Evolutionary conservation across 2,888 invertebrate species (phyloP).

Genomic region (Sphaeridia pumilis): DNA sequence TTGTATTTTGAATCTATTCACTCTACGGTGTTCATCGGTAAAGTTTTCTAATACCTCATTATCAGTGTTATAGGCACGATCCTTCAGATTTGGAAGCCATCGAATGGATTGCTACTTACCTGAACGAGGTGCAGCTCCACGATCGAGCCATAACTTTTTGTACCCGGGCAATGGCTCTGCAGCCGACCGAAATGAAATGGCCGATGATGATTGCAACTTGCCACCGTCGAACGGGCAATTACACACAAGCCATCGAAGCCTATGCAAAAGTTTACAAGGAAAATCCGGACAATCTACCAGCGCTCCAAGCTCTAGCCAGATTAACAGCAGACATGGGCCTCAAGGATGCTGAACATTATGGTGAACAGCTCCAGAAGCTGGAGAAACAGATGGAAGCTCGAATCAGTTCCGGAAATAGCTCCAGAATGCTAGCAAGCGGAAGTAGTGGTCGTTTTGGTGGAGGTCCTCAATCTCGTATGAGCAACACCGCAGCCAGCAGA

Average conservation of each 20-base stretch:
- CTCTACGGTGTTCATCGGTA: neutral
- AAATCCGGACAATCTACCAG: conserved; percentile 91
- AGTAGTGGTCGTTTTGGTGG: conserved; percentile 19
- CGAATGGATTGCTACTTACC: conserved; percentile 80
- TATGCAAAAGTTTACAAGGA: conserved; percentile 65
- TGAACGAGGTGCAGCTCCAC: conserved; percentile 73
- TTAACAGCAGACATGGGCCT: conserved; percentile 81
- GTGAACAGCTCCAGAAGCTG: conserved; percentile 67
- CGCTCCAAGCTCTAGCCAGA: conserved; percentile 74
- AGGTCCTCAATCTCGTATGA: conserved; percentile 18
- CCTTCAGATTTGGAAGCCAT: conserved; percentile 64
- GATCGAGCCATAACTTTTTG: conserved; percentile 77
- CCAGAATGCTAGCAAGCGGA: conserved; percentile 8
- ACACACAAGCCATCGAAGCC: conserved; percentile 49
- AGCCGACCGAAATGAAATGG: conserved; percentile 73
- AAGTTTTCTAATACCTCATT: conserved; percentile 18
- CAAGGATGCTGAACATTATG: conserved; percentile 75
- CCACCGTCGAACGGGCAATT: conserved; percentile 67
- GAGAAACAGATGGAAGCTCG: conserved; percentile 40
- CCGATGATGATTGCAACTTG: conserved; percentile 75
- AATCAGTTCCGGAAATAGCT: conserved; percentile 30
- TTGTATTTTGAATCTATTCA: neutral
- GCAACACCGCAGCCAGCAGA: conserved; percentile 14
- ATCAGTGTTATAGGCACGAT: conserved; percentile 56
- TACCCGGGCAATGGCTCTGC: conserved; percentile 61